Evolutionary conservation across 2,113 vertebrate species (phyloP), one percentile per base, ranked within the genome.

Genomic region (Recurvirostra avosetta): DNA sequence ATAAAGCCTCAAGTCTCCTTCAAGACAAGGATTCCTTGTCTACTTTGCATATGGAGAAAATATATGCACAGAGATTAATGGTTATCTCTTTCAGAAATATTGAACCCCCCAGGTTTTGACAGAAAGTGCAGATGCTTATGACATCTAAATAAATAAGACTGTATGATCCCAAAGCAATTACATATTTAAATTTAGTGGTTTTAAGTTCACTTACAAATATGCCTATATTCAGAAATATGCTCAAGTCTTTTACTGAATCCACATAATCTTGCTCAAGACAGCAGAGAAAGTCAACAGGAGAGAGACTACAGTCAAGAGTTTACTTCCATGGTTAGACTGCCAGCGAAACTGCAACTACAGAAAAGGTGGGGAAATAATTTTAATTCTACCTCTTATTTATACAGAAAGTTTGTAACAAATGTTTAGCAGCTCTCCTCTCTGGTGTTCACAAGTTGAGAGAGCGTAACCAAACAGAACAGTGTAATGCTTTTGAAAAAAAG

Each of bases 391-490:
- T 55, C n/a, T 53, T 47, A 65, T 45, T 88, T 21, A 50, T 4
- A n/a, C 8, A 45, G 4, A 20, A 82, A 66, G 4, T 18, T 32
- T 40, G 26, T 14, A 86, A 55, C 43, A 80, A 55, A 15, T 9
- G 67, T 4, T 52, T 8, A 84, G 41, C 47, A 59, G 27, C 36
- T 49, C n/a, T 74, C 10, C 58, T 43, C 13, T 23, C 68, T 18
- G 21, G 5, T 8, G 53, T 7, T 72, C 16, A n/a, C 7, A 61
- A 25, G 34, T 0, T 19, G n/a, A 67, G 56, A 52, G 14, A 1
- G 0, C 9, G 21, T 5, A 62, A 73, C 8, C 0, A 0, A 77
- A 41, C 3, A 58, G 53, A 84, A 26, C 32, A 8, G 40, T 12
- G 32, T 23, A 49, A 55, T 8, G 26, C 29, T 79, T 59, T 27